Evolutionary conservation across 2,797 vertebrate genomes (phyloP).

Genomic region (Sebastes iracundus): DNA sequence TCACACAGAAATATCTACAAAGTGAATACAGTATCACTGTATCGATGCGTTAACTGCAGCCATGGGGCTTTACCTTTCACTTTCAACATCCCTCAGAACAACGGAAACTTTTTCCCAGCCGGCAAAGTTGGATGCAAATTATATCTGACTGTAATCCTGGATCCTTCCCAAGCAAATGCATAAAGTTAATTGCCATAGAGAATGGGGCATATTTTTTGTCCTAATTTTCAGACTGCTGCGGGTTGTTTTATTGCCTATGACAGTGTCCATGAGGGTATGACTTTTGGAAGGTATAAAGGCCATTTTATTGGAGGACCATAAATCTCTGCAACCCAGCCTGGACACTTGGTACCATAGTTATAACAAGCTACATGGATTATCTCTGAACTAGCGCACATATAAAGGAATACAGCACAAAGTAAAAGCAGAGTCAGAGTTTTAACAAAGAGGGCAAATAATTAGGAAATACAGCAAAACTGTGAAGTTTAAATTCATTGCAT

Average conservation of each 20-base stretch:
- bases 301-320: constrained; percentile 62
- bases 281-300: constrained; percentile 66
- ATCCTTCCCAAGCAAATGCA: constrained; percentile 68
- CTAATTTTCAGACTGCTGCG: constrained; percentile 57
- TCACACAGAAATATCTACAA: constrained; percentile 60
- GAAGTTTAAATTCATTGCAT: constrained; percentile 15
- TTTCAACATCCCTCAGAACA: constrained; percentile 42
- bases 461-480: constrained; percentile 25
- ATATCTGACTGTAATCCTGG: constrained; percentile 55
- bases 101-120: constrained; percentile 41
- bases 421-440: constrained; percentile 34
- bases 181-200: constrained; percentile 70
- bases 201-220: constrained; percentile 56
- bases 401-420: constrained; percentile 56
- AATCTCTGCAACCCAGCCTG: constrained; percentile 56
- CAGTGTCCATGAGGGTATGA: constrained; percentile 61
- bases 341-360: constrained; percentile 39
- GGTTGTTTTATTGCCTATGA: constrained; percentile 69
- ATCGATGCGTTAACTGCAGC: constrained; percentile 53
- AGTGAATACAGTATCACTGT: constrained; percentile 69
- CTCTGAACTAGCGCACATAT: constrained; percentile 20
- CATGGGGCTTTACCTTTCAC: constrained; percentile 40
- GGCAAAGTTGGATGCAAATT: constrained; percentile 56
- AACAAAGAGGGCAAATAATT: constrained; percentile 34
- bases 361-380: constrained; percentile 57